Percentiles rank a stretch among this genome's conserved stretches.
Conservation (phyloP, 2,113 vertebrate genomes). For the Argyrosomus japonicus region DNA sequence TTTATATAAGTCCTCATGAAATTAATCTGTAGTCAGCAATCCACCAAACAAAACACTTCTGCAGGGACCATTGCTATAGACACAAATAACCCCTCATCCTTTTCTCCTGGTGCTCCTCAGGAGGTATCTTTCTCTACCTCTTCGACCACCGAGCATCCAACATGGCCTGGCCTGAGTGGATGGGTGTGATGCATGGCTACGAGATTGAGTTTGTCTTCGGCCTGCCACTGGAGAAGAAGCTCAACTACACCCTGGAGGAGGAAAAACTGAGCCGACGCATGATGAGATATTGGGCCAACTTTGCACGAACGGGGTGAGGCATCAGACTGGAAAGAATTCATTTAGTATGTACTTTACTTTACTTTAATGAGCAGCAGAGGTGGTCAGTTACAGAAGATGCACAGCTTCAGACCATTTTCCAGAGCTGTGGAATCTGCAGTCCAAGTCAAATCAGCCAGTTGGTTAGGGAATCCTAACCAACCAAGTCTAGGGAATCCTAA, state of each 20-base stretch:
- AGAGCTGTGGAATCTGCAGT: not conserved
- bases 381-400: not conserved
- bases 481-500: too few relatives aligned
- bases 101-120: slow-evolving; percentile 20
- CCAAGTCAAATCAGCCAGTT: not conserved
- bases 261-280: slow-evolving; percentile 89
- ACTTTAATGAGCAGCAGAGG: not conserved
- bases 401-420: not conserved
- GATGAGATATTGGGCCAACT: slow-evolving; percentile 96
- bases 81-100: not conserved
- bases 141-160: slow-evolving; percentile 94
- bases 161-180: slow-evolving; percentile 92
- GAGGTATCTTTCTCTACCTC: slow-evolving; percentile 87
- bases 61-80: not conserved
- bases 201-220: slow-evolving; percentile 97
- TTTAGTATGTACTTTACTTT: not conserved
- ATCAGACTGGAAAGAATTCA: not conserved
- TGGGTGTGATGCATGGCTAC: slow-evolving; percentile 96
- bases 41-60: not conserved
- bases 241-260: slow-evolving; percentile 92
- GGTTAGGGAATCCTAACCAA: not conserved
- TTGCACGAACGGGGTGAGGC: slow-evolving; percentile 87
- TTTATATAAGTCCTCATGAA: not conserved
- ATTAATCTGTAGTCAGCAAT: not conserved
- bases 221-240: slow-evolving; percentile 87